Percentiles rank a stretch among this genome's conserved stretches.
Conservation (phyloP, 2,113 vertebrate genomes). For the Dasyprocta punctata region DNA sequence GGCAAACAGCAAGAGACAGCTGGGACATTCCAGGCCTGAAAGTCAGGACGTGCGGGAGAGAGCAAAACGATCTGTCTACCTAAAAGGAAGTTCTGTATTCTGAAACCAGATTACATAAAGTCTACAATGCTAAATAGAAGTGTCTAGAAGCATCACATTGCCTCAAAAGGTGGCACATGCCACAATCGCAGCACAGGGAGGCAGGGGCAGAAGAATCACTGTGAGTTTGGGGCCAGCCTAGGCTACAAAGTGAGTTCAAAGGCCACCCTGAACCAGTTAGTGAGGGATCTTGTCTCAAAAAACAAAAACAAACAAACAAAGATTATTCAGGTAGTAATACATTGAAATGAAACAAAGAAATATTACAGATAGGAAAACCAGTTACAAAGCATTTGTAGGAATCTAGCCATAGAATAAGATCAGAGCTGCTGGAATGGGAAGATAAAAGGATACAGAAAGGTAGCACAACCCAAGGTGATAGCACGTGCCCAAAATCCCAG, state of each 20-base stretch:
- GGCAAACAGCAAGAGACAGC: neutral
- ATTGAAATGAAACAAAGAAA: slow-evolving; percentile 57
- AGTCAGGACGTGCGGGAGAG: neutral
- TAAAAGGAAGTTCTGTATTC: neutral
- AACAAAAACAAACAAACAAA: neutral
- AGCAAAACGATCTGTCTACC: neutral
- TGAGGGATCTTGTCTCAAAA: neutral
- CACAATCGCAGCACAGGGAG: neutral
- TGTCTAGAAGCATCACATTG: slow-evolving; percentile 34
- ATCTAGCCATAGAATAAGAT: neutral
- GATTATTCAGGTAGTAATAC: neutral
- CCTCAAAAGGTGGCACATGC: neutral
- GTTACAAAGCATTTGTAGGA: slow-evolving; percentile 32
- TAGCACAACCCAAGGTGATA: neutral
- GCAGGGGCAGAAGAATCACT: neutral
- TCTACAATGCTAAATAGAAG: slow-evolving; percentile 30
- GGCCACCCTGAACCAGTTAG: neutral
- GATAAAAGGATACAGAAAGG: slow-evolving; percentile 11
- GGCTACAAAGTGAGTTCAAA: neutral
- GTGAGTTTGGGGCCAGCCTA: neutral
- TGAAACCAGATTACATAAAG: neutral
- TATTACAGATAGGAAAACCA: slow-evolving; percentile 26
- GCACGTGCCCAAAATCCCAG: neutral
- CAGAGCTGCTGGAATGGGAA: neutral
- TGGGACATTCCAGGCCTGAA: neutral